These are phyloP conservation scores for Murina feae DNA, from an alignment of 2,113 vertebrate species.

Conservation along the genomic window DNA sequence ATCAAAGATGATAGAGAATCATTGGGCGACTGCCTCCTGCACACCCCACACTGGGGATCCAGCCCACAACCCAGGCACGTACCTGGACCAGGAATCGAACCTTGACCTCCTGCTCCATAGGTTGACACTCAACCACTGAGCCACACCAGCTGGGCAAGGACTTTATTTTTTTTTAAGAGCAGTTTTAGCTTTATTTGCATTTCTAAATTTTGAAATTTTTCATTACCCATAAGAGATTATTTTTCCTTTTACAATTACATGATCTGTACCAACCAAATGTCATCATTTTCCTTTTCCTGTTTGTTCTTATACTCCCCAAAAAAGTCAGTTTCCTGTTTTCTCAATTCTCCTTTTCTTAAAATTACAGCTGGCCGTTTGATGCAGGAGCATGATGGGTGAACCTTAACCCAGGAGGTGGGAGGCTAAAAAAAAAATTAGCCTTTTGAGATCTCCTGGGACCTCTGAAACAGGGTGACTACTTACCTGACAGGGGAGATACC, in stretches of 20 bases:
- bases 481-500: too few species aligned
- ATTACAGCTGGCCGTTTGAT: not conserved
- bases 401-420: not conserved
- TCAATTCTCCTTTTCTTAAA: constrained; percentile 17
- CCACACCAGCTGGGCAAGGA: too few species aligned
- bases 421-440: not conserved
- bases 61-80: too few species aligned
- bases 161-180: not conserved
- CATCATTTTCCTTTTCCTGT: constrained; percentile 37
- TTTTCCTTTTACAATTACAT: constrained; percentile 35
- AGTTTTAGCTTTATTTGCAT: not conserved
- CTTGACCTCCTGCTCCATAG: too few species aligned
- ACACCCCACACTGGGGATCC: too few species aligned
- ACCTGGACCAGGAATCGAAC: too few species aligned
- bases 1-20: too few species aligned
- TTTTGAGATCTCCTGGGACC: not conserved
- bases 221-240: not conserved
- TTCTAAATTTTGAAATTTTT: constrained; percentile 1
- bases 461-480: not conserved
- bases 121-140: too few species aligned
- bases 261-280: not conserved
- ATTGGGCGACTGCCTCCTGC: too few species aligned
- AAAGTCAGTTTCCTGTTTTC: constrained; percentile 41
- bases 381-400: not conserved
- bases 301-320: not conserved